Conservation (phyloP, 2,888 invertebrate genomes). For the Abscondita cerata region DNA sequence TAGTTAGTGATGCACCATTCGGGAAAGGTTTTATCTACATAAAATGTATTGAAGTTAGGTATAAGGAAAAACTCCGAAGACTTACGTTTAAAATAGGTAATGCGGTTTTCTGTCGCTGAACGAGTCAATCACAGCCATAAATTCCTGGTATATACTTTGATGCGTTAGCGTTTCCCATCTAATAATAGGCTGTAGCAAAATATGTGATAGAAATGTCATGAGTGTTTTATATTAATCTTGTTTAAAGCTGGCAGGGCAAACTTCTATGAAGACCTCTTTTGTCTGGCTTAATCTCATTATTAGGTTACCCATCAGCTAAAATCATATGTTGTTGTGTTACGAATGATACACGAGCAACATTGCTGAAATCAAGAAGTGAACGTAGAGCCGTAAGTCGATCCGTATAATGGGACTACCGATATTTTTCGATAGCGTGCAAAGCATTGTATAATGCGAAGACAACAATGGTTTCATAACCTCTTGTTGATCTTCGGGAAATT, state of each 20-base stretch:
- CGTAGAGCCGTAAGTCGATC: slow-evolving; percentile 70
- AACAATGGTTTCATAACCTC: slow-evolving; percentile 79
- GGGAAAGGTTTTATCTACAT: slow-evolving; percentile 10
- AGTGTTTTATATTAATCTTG: slow-evolving; percentile 75
- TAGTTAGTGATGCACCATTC: background rate
- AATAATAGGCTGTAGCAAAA: slow-evolving; percentile 70
- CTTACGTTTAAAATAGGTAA: slow-evolving; percentile 45
- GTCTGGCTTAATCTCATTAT: slow-evolving; percentile 67
- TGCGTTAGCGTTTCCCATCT: slow-evolving; percentile 58
- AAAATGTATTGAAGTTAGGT: slow-evolving; percentile 5
- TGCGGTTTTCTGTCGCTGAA: slow-evolving; percentile 44
- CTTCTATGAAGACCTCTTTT: slow-evolving; percentile 68
- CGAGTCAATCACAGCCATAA: slow-evolving; percentile 62
- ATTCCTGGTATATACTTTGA: slow-evolving; percentile 63
- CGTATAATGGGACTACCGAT: slow-evolving; percentile 67
- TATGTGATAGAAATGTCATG: slow-evolving; percentile 77
- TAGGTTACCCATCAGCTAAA: slow-evolving; percentile 72
- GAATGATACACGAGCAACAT: no score
- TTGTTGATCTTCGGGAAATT: slow-evolving; percentile 73
- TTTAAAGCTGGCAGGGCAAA: slow-evolving; percentile 77
- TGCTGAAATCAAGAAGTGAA: no score
- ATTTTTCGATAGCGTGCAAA: slow-evolving; percentile 54
- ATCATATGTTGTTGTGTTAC: no score
- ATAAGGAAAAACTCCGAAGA: slow-evolving; percentile 3
- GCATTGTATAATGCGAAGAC: slow-evolving; percentile 69